These are phyloP conservation scores for Scaptodrosophila lebanonensis DNA, from an alignment of 1,140 invertebrate genomes.

Conservation along the genomic window DNA sequence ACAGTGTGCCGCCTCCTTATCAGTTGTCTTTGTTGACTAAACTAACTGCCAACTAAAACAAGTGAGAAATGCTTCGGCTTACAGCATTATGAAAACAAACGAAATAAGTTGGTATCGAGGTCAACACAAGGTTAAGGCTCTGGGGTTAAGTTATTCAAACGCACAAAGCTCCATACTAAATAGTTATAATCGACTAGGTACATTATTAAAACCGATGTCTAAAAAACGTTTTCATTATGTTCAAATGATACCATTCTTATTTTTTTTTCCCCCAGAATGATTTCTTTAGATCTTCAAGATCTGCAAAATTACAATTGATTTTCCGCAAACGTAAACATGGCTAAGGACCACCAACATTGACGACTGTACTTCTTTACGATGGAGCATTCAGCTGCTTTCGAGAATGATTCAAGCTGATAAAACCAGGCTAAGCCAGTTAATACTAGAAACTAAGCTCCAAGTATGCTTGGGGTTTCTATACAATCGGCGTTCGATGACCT, in stretches of 20 bases:
- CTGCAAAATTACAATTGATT: too few species aligned
- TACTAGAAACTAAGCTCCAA: conserved; percentile 39
- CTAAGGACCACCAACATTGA: conserved; percentile 42
- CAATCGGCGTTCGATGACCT: too few species aligned
- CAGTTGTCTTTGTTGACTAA: conserved; percentile 10
- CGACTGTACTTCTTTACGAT: too few species aligned
- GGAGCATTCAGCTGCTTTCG: conserved; percentile 3
- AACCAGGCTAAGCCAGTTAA: conserved; percentile 40
- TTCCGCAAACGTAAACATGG: conserved; percentile 50
- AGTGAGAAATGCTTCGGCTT: background rate
- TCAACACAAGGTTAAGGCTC: conserved; percentile 44
- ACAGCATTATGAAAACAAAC: conserved; percentile 1
- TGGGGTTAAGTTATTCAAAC: background rate
- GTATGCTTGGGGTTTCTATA: too few species aligned
- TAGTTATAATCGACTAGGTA: too few species aligned
- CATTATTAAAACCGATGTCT: too few species aligned
- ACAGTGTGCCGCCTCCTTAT: conserved; percentile 28
- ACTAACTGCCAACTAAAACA: background rate
- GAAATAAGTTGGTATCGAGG: too few species aligned
- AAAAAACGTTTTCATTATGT: too few species aligned
- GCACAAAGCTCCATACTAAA: background rate
- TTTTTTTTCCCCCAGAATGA: too few species aligned
- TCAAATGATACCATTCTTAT: too few species aligned
- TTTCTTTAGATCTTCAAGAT: too few species aligned
- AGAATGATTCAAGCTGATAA: conserved; percentile 48